phyloP scores from a whole-genome alignment of 2,113 vertebrate species.

The Bos javanicus region DNA sequence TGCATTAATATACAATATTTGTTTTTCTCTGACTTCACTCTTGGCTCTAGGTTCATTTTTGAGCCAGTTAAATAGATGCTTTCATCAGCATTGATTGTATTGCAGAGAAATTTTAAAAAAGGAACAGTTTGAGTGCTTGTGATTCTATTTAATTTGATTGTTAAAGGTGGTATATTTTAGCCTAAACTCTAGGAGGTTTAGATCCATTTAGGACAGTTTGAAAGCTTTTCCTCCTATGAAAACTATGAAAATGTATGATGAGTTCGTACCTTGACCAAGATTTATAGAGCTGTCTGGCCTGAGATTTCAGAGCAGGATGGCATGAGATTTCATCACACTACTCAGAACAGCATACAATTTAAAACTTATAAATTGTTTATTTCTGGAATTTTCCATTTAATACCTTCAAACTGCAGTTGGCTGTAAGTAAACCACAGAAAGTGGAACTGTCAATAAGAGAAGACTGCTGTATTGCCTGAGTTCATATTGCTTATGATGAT shows the following conservation, averaged over 20 bases:
- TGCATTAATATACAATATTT: background rate
- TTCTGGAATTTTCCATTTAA: background rate
- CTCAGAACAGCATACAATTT: background rate
- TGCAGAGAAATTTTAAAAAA: background rate
- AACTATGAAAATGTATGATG: background rate
- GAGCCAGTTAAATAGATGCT: background rate
- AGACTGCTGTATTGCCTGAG: background rate
- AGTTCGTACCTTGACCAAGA: background rate
- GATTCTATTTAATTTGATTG: background rate
- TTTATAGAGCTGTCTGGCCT: background rate
- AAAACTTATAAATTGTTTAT: background rate
- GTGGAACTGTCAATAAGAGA: background rate
- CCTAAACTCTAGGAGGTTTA: background rate
- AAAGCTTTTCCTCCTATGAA: background rate
- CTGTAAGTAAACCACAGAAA: background rate
- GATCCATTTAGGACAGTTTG: background rate
- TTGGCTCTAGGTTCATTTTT: background rate
- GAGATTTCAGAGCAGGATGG: background rate
- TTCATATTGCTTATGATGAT: background rate
- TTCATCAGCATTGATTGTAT: background rate
- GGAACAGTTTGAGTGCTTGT: background rate
- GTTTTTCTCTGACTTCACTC: background rate
- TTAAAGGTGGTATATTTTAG: background rate
- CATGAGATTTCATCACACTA: background rate
- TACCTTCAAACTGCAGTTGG: background rate